These are phyloP conservation scores for Cynoglossus semilaevis DNA, from an alignment of 2,113 vertebrate genomes.

Conservation along the genomic window DNA sequence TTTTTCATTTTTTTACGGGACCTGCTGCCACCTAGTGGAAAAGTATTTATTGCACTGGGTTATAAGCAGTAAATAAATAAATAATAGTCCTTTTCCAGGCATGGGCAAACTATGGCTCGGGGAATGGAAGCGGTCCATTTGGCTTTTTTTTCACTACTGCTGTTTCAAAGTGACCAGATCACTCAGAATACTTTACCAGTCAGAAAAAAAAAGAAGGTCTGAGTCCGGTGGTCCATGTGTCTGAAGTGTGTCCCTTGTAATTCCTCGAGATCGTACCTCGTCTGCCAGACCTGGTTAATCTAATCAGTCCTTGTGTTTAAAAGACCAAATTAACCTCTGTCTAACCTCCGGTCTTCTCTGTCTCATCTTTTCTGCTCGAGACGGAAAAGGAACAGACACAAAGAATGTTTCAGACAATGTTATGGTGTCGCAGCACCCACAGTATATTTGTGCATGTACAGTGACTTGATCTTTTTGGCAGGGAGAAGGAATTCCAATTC, in stretches of 20 bases:
- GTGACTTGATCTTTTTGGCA: too few relatives aligned
- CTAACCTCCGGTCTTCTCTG: slow-evolving; percentile 52
- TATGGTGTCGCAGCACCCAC: slow-evolving; percentile 30
- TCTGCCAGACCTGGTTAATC: slow-evolving; percentile 57
- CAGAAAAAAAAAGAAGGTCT: slow-evolving; percentile 16
- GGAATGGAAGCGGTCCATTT: too few relatives aligned
- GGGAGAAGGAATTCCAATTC: too few relatives aligned
- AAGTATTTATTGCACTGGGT: too few relatives aligned
- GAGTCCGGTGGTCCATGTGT: slow-evolving; percentile 39
- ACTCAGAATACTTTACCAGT: slow-evolving; percentile 60
- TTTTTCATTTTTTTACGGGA: too few relatives aligned
- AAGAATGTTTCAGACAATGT: slow-evolving; percentile 34
- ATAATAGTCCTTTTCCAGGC: too few relatives aligned
- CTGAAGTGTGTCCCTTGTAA: slow-evolving; percentile 62
- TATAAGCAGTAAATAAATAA: too few relatives aligned
- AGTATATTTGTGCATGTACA: slow-evolving; percentile 3
- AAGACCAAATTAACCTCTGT: slow-evolving; percentile 70
- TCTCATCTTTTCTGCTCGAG: slow-evolving; percentile 36
- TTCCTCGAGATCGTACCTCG: slow-evolving; percentile 47
- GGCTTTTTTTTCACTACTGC: too few relatives aligned
- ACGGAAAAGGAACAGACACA: slow-evolving; percentile 11
- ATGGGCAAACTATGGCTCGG: too few relatives aligned
- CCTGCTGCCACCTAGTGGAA: too few relatives aligned
- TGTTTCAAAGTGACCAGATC: too few relatives aligned
- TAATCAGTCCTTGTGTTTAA: slow-evolving; percentile 66